A percentile compares a stretch with the other conserved stretches of the same genome.
Conservation (phyloP, 2,888 invertebrate genomes). For the Anticlea derivata region DNA sequence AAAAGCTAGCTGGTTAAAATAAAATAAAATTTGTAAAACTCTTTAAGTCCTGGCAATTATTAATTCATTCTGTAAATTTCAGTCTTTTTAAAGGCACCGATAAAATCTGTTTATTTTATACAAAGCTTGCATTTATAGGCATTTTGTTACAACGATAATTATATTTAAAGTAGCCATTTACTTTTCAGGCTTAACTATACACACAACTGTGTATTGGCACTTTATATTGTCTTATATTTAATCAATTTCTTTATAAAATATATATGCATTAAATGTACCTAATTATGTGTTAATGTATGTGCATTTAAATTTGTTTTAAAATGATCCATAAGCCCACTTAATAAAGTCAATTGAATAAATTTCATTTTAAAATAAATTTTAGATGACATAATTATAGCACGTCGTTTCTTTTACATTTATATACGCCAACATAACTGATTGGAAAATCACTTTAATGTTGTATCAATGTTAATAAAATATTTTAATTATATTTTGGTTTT, state of each 20-base stretch:
- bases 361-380: no score
- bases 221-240: constrained; percentile 1
- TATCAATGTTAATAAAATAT: neutral
- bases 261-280: no score
- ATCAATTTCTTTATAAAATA: neutral
- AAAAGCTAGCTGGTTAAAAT: neutral
- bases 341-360: no score
- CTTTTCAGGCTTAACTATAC: neutral
- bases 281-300: no score
- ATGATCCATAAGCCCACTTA: no score
- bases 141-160: neutral
- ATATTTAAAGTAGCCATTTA: neutral
- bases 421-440: no score
- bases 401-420: no score
- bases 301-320: no score
- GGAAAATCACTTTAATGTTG: no score
- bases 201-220: constrained; percentile 5
- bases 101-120: constrained; percentile 47
- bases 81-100: constrained; percentile 75
- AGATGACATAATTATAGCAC: no score
- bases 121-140: constrained; percentile 27
- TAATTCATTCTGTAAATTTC: constrained; percentile 44
- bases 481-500: neutral
- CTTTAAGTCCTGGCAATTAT: neutral
- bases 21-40: neutral